Percentiles rank a stretch among this genome's conserved stretches.
Evolutionary conservation across 2,888 invertebrate genomes (phyloP).

Genomic region (Lasioglossum calceatum): DNA sequence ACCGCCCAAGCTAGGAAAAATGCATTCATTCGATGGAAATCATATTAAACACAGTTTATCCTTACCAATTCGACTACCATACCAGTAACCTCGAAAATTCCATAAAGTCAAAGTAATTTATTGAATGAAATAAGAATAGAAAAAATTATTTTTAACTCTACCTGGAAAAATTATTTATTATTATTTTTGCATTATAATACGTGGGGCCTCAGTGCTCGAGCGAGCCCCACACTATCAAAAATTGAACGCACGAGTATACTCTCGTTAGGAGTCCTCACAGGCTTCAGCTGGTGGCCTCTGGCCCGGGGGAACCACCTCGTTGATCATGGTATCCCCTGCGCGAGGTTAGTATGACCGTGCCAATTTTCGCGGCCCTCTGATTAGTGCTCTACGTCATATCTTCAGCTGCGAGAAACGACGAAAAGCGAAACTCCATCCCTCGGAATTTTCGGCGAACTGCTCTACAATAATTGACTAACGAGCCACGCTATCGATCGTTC

Average conservation of each 20-base stretch:
- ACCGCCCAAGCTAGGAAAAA: not conserved
- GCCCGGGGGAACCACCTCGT: slow-evolving; percentile 74
- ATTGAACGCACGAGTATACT: slow-evolving; percentile 71
- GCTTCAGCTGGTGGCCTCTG: slow-evolving; percentile 64
- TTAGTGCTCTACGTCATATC: slow-evolving; percentile 15
- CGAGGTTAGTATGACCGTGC: slow-evolving; percentile 71
- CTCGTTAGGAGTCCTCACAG: slow-evolving; percentile 69
- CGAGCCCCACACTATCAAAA: slow-evolving; percentile 71
- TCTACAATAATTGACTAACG: slow-evolving; percentile 51
- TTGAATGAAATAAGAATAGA: no score
- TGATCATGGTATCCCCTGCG: slow-evolving; percentile 75
- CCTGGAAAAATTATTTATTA: not conserved
- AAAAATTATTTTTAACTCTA: not conserved
- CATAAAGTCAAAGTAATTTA: not conserved
- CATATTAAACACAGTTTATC: not conserved
- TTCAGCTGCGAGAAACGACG: slow-evolving; percentile 47
- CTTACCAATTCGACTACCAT: not conserved
- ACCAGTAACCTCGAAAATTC: not conserved
- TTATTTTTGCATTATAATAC: slow-evolving; percentile 32
- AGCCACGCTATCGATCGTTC: not conserved
- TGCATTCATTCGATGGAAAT: not conserved
- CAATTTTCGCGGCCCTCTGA: not conserved
- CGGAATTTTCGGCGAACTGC: slow-evolving; percentile 30
- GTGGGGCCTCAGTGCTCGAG: slow-evolving; percentile 63
- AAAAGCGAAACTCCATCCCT: slow-evolving; percentile 46